Base-by-base conservation (phyloP, 2,888 invertebrate genomes). In the Heliothis peltigera region DNA sequence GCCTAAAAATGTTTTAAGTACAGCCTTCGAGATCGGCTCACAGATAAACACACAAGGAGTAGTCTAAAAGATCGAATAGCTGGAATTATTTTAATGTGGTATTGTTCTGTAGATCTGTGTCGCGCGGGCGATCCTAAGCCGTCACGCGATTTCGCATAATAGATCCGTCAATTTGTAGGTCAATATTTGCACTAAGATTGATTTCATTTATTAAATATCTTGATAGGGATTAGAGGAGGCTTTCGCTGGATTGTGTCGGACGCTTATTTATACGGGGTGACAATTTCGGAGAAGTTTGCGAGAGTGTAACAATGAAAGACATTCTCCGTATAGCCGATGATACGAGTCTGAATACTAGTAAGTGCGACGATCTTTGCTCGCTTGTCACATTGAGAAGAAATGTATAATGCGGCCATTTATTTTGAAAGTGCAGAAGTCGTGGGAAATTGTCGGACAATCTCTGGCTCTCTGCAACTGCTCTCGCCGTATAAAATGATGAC, bases 381-480 rank as follows among this genome's bases (percentile, higher is more conserved):
- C 15, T 48, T 44, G n/a, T 32, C 32, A 10, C 22, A 25, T 35
- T 49, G 64, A 70, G 25, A 70, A 62, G 28, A 64, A 71, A 62
- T n/a, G 42, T 56, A 56, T 75, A 64, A 65, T 32, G 42, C 48
- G 62, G 46, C 55, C 57, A 64, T 67, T 72, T 55, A 56, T 67
- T 77, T 79, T 72, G 75, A 80, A 80, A 80, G 75, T 72, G 57
- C 42, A 46, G 55, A 64, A 60, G 51, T 62, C 72, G 78, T 77
- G 75, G 64, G 79, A 79, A 80, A 53, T 60, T 7, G 12, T 18
- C 46, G 49, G 21, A 69, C 70, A 77, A 77, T 77, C 55, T 66
- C 61, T n/a, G 49, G 75, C 75, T 77, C 55, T 66, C 61, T n/a
- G 49, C 56, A 39, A 39, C 4, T 39, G 15, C 39, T 58, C 49